Evolutionary conservation across 35 echinoderm and acorn worm genomes (phyloP), one percentile per base, ranked within the genome.

Genomic region (Ophiothrix spiculata): DNA sequence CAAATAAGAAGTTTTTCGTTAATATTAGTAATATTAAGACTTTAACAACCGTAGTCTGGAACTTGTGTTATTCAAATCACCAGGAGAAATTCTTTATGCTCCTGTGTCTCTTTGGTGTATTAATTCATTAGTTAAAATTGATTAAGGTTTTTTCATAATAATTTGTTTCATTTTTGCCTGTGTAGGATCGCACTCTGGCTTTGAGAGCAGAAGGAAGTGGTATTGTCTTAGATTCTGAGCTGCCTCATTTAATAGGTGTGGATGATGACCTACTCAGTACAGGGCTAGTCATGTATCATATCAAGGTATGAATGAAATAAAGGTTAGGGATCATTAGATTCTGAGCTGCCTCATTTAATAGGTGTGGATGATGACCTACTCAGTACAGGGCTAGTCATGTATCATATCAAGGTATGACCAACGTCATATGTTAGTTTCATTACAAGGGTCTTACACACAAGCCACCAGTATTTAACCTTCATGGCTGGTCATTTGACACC

Each of bases 181-280:
- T n/a, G n/a, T n/a, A 99, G 96, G 96, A 99, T 28, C 86, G 90
- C 19, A 99, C 93, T 6, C 83, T 99, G 23, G 92, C 92, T 33
- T 80, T 99, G 76, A 85, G 96, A 56, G 89, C 91, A 56, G 96
- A 99, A 35, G 96, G 96, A 33, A 93, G 90, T 15, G 90, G 87
- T 42, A 89, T 99, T 25, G 89, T 99, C 25, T 78, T 99, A 21
- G 96, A 99, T 41, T 94, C 92, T 0, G 92, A 91, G 64, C 77
- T 99, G 19, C 96, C 96, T 40, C 96, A 99, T 87, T 89, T 99
- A 6, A 99, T 93, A 28, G 86, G 87, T 6, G 92, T 99, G 21
- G 92, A 93, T 69, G 92, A 99, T 74, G 96, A 99, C 46, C 85
- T 90, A 29, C 79, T 99, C 12, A 94, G 96, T 40, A 99, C 96